Conservation (phyloP, 1,140 invertebrate genomes). For the Calycopis cecrops region DNA sequence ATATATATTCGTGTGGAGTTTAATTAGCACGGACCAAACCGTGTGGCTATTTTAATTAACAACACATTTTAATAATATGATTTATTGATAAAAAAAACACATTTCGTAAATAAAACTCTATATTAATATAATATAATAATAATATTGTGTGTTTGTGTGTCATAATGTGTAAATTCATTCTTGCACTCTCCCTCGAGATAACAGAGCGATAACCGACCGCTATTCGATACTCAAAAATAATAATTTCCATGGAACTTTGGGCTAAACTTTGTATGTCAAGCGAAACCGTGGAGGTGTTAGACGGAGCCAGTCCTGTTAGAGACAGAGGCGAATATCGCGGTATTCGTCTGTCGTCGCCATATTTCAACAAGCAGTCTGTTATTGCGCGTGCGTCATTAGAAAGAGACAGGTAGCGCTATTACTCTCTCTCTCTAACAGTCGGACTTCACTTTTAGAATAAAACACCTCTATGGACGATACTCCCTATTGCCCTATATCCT, state of each 20-base stretch:
- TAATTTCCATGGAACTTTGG: slow-evolving; percentile 8
- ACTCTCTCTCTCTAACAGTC: too few relatives aligned
- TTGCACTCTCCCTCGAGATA: slow-evolving; percentile 37
- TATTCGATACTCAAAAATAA: slow-evolving; percentile 7
- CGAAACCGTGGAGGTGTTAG: too few relatives aligned
- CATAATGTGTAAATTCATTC: slow-evolving; percentile 25
- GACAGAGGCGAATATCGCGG: too few relatives aligned
- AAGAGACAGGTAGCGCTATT: too few relatives aligned
- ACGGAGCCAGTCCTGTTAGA: too few relatives aligned
- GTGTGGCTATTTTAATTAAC: too few relatives aligned
- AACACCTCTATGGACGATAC: not conserved
- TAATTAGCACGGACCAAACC: too few relatives aligned
- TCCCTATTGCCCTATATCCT: not conserved
- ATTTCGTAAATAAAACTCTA: slow-evolving; percentile 53
- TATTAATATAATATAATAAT: slow-evolving; percentile 61
- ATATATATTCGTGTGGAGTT: too few relatives aligned
- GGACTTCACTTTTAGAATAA: too few relatives aligned
- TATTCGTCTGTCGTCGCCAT: too few relatives aligned
- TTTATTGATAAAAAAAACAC: slow-evolving; percentile 2
- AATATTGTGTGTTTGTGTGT: slow-evolving; percentile 40
- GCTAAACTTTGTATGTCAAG: not conserved
- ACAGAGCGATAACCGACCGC: slow-evolving; percentile 7
- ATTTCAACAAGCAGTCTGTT: too few relatives aligned
- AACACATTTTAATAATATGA: not conserved
- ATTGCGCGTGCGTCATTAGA: too few relatives aligned